Evolutionary conservation across 2,888 invertebrate species (phyloP).

Genomic region (Vesta saturnalis): DNA sequence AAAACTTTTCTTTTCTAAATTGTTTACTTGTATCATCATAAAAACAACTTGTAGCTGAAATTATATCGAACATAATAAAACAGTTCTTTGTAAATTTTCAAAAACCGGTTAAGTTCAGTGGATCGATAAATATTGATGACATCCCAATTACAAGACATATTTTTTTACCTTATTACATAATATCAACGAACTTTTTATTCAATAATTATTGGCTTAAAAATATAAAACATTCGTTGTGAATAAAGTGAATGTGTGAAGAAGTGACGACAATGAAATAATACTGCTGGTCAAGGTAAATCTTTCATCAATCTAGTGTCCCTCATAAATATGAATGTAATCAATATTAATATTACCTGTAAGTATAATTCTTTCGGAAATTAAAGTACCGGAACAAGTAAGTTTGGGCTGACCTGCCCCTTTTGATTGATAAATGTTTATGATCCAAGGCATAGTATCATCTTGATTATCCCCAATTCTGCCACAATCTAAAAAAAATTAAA

Average conservation of each 20-base stretch:
- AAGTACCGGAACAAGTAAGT: slow-evolving; percentile 2
- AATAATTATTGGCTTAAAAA: background rate
- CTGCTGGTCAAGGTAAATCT: background rate
- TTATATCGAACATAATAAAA: background rate
- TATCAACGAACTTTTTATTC: too few relatives aligned
- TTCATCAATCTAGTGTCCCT: background rate
- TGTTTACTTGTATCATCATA: background rate
- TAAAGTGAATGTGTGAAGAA: too few relatives aligned
- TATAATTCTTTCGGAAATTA: background rate
- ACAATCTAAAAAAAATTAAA: background rate
- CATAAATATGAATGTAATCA: background rate
- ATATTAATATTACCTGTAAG: background rate
- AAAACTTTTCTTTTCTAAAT: background rate
- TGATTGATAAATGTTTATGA: background rate
- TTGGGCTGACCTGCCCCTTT: background rate
- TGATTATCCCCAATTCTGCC: background rate
- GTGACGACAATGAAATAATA: too few relatives aligned
- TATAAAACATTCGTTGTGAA: background rate
- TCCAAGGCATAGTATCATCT: background rate
- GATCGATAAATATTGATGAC: too few relatives aligned
- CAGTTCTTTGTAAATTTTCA: background rate
- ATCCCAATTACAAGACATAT: too few relatives aligned
- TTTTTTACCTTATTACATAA: too few relatives aligned
- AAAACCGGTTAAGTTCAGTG: too few relatives aligned
- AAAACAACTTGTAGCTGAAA: slow-evolving; percentile 12